Conservation (phyloP, 1,140 invertebrate species). For the Drosophila navojoa region DNA sequence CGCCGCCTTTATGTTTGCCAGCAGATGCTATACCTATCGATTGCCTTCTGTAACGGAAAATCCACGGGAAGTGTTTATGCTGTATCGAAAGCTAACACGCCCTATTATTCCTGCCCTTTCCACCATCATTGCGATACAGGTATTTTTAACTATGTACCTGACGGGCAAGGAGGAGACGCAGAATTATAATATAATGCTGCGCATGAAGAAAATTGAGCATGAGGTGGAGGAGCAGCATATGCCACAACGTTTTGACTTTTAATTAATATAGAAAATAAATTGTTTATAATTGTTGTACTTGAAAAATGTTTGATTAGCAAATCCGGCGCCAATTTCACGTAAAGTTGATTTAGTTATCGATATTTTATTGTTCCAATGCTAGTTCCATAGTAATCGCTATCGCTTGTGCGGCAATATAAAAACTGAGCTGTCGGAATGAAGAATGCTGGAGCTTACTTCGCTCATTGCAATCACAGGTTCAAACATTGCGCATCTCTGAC, state of each 20-base stretch:
- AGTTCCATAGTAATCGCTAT: too few relatives aligned
- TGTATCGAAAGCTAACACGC: slow-evolving; percentile 79
- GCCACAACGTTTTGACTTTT: slow-evolving; percentile 49
- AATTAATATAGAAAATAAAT: slow-evolving; percentile 1
- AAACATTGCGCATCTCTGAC: not conserved
- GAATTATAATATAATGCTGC: slow-evolving; percentile 73
- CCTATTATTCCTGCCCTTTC: slow-evolving; percentile 80
- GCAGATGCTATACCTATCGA: slow-evolving; percentile 84
- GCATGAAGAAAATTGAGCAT: slow-evolving; percentile 71
- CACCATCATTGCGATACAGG: slow-evolving; percentile 81
- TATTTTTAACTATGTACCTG: slow-evolving; percentile 79
- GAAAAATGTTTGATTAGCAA: not conserved
- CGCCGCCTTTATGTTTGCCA: slow-evolving; percentile 84
- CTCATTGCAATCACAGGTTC: not conserved
- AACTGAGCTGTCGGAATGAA: too few relatives aligned
- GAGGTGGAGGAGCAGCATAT: slow-evolving; percentile 54
- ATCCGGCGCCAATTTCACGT: not conserved
- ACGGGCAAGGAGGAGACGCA: slow-evolving; percentile 83
- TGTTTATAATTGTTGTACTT: slow-evolving; percentile 9
- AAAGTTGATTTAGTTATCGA: not conserved
- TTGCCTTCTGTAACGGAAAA: slow-evolving; percentile 83
- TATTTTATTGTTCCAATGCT: not conserved
- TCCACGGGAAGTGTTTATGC: slow-evolving; percentile 81
- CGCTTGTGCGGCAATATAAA: too few relatives aligned
- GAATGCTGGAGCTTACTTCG: too few relatives aligned